These are phyloP conservation scores for Dolichomitus sp. DNA, from an alignment of 2,888 invertebrate genomes.

Conservation along the genomic window DNA sequence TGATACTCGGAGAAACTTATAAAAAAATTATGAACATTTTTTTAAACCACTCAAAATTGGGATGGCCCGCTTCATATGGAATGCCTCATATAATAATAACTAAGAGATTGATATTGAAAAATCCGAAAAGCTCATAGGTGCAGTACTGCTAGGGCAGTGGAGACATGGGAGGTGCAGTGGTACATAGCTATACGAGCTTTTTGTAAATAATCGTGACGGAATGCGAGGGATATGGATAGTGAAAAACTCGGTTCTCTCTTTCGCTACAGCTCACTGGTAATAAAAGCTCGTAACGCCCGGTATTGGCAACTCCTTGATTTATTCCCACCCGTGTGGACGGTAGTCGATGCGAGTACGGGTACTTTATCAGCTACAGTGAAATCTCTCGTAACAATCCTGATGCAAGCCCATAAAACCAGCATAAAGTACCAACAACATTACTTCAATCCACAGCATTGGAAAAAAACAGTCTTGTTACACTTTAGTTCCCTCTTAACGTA, in stretches of 20 bases:
- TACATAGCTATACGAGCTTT: slow-evolving; percentile 39
- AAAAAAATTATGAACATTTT: too few species aligned
- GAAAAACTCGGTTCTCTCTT: slow-evolving; percentile 30
- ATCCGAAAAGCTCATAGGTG: background rate
- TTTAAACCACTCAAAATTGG: too few species aligned
- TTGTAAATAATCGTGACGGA: slow-evolving; percentile 74
- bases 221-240: slow-evolving; percentile 63
- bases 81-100: background rate
- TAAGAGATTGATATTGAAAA: background rate
- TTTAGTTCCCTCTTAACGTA: background rate
- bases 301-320: slow-evolving; percentile 83
- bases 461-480: background rate
- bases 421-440: background rate
- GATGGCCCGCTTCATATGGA: too few species aligned
- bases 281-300: slow-evolving; percentile 81
- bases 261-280: slow-evolving; percentile 72
- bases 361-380: slow-evolving; percentile 21
- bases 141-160: background rate
- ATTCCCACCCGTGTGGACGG: slow-evolving; percentile 71
- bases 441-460: background rate
- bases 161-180: slow-evolving; percentile 1
- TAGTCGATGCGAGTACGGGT: background rate
- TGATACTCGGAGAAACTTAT: too few species aligned
- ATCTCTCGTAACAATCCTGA: background rate
- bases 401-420: background rate